Base-by-base conservation (phyloP, 2,888 invertebrate species). In the Atherix ibis region DNA sequence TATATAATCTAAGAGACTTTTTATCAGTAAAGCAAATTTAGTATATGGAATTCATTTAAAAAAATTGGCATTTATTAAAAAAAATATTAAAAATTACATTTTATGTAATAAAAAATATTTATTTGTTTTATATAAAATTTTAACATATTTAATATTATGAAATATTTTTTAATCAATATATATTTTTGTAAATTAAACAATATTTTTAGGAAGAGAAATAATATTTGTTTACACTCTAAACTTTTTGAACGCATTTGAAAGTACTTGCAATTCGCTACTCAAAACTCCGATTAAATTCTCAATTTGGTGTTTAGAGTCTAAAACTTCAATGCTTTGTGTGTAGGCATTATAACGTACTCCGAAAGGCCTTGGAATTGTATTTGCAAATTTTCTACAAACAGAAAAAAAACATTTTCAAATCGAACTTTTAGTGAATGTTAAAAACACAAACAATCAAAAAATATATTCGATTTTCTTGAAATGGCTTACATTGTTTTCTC, bases 301-400 rank as follows among this genome's bases (percentile, higher is more conserved):
- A 44, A 98, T 75, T 61, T 92, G 89, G 5, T 76, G 74, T 48
- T 89, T 80, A 2, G 91, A 91, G 61, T 97, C 89, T 40, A 98
- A 66, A 30, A 95, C 83, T 55, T 89, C 92, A 39, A 97, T 82
- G 47, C 79, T 83, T 58, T 91, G 85, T 0, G 95, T 97, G 64
- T 95, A 97, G 0, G 97, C 76, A 56, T 94, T 95, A 65, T 95
- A 97, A 19, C 92, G 73, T 0, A 95, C 89, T 1, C 85, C 83
- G 53, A 97, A 97, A 32, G 81, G 80, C 31, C 89, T 73, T 3
- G 91, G 89, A 47, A 98, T 94, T 0, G 81, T 84, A 43, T 82
- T 72, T 1, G 95, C 83, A 55, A 82, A 91, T 76, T 87, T 84
- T 48, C 91, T 91, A 62, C 34, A 66, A 71, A 41, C 43, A 37